phyloP scores from a whole-genome alignment of 2,888 invertebrate genomes.

The Phengaris alcon region DNA sequence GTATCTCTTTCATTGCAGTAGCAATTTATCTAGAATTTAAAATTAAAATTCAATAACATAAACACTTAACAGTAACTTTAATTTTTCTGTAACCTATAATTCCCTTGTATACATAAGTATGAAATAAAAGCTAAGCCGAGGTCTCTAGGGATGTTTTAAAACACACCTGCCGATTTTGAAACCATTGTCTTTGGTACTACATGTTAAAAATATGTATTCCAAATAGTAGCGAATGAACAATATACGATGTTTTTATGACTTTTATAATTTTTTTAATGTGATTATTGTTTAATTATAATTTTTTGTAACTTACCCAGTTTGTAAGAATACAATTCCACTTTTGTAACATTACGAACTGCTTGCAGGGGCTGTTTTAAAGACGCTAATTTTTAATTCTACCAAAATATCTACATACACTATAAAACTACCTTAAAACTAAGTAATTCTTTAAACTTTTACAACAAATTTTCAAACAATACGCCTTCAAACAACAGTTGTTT shows the following conservation, averaged over 20 bases:
- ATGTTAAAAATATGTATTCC: neutral
- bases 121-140: neutral
- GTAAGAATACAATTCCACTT: slow-evolving; percentile 69
- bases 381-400: neutral
- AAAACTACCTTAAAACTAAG: neutral
- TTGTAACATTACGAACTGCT: slow-evolving; percentile 53
- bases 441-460: neutral
- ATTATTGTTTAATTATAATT: slow-evolving; percentile 6
- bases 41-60: neutral
- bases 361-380: neutral
- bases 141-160: neutral
- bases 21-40: slow-evolving; percentile 68
- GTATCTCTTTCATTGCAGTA: slow-evolving; percentile 55
- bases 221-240: neutral
- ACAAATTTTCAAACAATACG: slow-evolving; percentile 25
- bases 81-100: neutral
- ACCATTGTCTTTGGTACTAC: neutral
- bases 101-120: neutral
- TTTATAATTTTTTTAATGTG: neutral
- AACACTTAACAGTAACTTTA: neutral
- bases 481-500: slow-evolving; percentile 22
- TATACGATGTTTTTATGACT: neutral
- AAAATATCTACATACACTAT: neutral
- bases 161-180: slow-evolving; percentile 21
- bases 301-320: slow-evolving; percentile 63